phyloP scores from a whole-genome alignment of 2,113 vertebrate genomes.

The Mormyrus iriodes region DNA sequence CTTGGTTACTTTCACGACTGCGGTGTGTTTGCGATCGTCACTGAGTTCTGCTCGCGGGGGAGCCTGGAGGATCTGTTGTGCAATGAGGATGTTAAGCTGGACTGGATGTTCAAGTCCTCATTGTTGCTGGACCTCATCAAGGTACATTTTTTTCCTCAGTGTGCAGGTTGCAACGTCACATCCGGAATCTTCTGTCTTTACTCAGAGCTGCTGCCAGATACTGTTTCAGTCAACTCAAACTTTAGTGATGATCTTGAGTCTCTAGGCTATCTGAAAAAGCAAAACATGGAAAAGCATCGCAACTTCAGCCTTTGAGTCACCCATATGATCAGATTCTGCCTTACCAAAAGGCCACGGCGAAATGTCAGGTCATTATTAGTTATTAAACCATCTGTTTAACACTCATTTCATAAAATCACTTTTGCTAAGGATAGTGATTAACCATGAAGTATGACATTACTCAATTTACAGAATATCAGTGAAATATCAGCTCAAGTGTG shows the following conservation, averaged over 20 bases:
- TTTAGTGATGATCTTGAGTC: background rate
- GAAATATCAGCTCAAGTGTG: background rate
- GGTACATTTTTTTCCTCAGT: conserved; percentile 23
- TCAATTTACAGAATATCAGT: background rate
- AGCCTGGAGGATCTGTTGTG: conserved; percentile 46
- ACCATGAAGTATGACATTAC: background rate
- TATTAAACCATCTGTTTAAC: background rate
- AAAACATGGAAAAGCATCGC: background rate
- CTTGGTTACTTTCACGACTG: conserved; percentile 47
- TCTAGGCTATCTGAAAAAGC: background rate
- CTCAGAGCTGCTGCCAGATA: background rate
- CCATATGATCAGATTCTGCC: background rate
- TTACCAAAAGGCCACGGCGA: background rate
- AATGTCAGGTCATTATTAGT: background rate
- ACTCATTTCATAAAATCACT: no score
- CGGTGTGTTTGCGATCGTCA: conserved; percentile 46
- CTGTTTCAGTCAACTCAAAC: background rate
- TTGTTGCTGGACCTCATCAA: conserved; percentile 51
- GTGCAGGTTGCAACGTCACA: background rate
- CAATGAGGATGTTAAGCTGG: conserved; percentile 49
- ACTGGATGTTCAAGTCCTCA: conserved; percentile 57
- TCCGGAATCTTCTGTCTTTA: background rate
- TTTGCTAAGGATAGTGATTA: no score
- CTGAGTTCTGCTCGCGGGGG: conserved; percentile 49
- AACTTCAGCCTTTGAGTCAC: background rate